Evolutionary conservation across 2,888 invertebrate genomes (phyloP).

Genomic region (Drosophila melanosoma): DNA sequence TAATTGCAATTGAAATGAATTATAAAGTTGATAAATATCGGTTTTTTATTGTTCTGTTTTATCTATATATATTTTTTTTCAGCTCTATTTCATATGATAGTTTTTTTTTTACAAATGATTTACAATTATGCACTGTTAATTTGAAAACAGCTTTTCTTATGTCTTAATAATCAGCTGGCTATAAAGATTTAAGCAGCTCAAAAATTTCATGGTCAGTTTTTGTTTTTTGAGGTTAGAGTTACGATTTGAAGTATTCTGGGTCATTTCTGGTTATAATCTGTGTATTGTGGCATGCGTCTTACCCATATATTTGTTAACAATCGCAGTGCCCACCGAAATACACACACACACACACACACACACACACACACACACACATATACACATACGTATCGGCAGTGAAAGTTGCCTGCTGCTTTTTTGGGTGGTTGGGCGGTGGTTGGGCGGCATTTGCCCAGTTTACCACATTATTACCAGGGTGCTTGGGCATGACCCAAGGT

Average conservation of each 20-base stretch:
- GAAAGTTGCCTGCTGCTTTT: slow-evolving; percentile 12
- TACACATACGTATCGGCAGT: neutral
- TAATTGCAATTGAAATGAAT: neutral
- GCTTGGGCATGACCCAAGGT: slow-evolving; percentile 78
- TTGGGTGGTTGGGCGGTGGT: slow-evolving; percentile 1
- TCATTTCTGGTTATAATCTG: slow-evolving; percentile 34
- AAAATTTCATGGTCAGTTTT: slow-evolving; percentile 8
- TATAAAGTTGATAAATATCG: neutral
- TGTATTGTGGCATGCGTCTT: slow-evolving; percentile 40
- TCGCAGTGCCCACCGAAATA: slow-evolving; percentile 29
- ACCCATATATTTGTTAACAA: slow-evolving; percentile 61
- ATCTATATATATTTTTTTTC: neutral
- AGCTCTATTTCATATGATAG: too few relatives aligned
- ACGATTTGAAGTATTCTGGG: neutral
- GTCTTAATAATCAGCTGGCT: neutral
- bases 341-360: slow-evolving; percentile 6
- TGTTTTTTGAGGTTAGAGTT: slow-evolving; percentile 3
- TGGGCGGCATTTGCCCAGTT: slow-evolving; percentile 57
- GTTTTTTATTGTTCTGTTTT: neutral
- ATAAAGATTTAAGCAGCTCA: neutral
- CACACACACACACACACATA: neutral
- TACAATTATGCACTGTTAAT: neutral
- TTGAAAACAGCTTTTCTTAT: neutral
- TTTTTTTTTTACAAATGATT: neutral
- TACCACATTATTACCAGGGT: slow-evolving; percentile 75